Evolutionary conservation across 2,113 vertebrate genomes (phyloP).

Genomic region (Pygoscelis adeliae): DNA sequence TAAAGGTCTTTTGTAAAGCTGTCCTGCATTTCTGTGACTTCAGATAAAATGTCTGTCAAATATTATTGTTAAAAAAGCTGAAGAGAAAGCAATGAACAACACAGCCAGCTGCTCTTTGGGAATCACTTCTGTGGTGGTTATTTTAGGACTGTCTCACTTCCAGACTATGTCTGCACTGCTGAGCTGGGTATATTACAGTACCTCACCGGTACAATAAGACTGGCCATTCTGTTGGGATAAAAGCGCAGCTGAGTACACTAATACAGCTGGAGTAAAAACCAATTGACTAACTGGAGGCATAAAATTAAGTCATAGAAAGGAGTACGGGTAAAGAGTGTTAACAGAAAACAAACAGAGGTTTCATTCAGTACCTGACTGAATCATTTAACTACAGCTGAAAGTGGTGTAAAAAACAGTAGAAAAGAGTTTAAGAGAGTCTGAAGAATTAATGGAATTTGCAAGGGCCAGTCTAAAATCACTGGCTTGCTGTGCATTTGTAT

Average conservation of each 20-base stretch:
- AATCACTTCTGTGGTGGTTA: not conserved
- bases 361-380: not conserved
- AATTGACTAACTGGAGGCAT: not conserved
- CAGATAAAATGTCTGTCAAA: slow-evolving; percentile 17
- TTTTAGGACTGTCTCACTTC: not conserved
- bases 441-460: not conserved
- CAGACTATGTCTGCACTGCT: not conserved
- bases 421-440: not conserved
- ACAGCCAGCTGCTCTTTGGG: not conserved
- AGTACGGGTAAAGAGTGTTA: not conserved
- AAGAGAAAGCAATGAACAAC: not conserved
- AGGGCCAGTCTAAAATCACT: not conserved
- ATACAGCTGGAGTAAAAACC: not conserved
- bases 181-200: not conserved
- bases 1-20: not conserved
- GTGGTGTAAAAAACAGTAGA: not conserved
- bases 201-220: not conserved
- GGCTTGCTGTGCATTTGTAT: not conserved
- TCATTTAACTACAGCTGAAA: not conserved
- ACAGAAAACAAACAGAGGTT: not conserved
- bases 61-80: not conserved
- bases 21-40: not conserved
- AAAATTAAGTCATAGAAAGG: not conserved
- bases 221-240: not conserved
- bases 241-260: not conserved